A percentile compares a stretch with the other conserved stretches of the same genome.
phyloP scores from a whole-genome alignment of 1,140 invertebrate species.

The Anadara kagoshimensis region DNA sequence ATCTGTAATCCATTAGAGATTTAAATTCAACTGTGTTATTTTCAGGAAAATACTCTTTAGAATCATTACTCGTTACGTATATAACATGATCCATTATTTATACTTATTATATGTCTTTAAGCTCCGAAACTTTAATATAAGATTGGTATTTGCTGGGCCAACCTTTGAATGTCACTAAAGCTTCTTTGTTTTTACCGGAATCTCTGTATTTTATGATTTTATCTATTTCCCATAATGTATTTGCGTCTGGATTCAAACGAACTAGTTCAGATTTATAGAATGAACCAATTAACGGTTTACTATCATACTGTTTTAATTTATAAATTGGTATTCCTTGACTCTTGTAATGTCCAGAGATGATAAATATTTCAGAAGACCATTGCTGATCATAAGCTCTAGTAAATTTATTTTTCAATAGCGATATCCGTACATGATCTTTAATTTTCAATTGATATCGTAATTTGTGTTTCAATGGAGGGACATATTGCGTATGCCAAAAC shows the following conservation, averaged over 20 bases:
- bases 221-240: slow-evolving; percentile 22
- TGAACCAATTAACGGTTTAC: neutral
- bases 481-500: too few relatives aligned
- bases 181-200: neutral
- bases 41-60: too few relatives aligned
- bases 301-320: slow-evolving; percentile 24
- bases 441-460: slow-evolving; percentile 23
- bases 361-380: slow-evolving; percentile 35
- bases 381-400: slow-evolving; percentile 31
- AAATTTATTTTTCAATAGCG: slow-evolving; percentile 24
- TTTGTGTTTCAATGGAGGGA: neutral
- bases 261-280: slow-evolving; percentile 23
- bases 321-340: slow-evolving; percentile 29
- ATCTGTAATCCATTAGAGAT: too few relatives aligned
- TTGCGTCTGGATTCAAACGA: slow-evolving; percentile 9
- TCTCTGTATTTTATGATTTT: slow-evolving; percentile 7
- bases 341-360: slow-evolving; percentile 17
- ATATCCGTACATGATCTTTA: slow-evolving; percentile 28
- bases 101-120: too few relatives aligned
- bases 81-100: too few relatives aligned
- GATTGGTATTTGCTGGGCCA: slow-evolving; percentile 25
- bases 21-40: too few relatives aligned
- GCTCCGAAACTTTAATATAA: neutral
- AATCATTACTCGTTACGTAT: too few relatives aligned
- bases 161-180: slow-evolving; percentile 11